A percentile compares a stretch with the other conserved stretches of the same genome.
Conservation (phyloP, 2,113 vertebrate species). For the Ammodytes dubius region DNA sequence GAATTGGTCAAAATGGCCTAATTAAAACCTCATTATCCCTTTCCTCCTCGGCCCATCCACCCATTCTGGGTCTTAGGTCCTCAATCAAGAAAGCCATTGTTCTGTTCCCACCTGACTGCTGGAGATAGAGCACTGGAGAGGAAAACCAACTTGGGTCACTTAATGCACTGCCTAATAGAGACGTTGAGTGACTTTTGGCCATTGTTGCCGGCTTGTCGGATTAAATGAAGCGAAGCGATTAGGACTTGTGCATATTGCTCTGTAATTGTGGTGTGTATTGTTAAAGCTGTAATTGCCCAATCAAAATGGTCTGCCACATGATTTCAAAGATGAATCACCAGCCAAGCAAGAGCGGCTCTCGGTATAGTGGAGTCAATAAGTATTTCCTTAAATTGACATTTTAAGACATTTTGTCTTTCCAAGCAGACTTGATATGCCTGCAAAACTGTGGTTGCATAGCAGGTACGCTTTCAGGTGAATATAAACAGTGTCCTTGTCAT, state of each 20-base stretch:
- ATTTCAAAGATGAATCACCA: conserved; percentile 53
- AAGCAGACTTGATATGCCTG: conserved; percentile 1
- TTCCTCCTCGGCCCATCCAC: conserved; percentile 13
- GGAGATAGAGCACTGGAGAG: conserved; percentile 52
- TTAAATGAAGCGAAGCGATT: conserved; percentile 70
- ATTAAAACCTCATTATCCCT: conserved; percentile 58
- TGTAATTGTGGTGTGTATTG: conserved; percentile 56
- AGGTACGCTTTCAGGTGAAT: background rate
- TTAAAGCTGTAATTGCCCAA: conserved; percentile 55
- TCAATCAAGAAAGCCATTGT: conserved; percentile 63
- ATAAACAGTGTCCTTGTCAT: background rate
- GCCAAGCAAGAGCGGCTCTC: conserved; percentile 18
- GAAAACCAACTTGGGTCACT: conserved; percentile 47
- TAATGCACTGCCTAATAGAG: conserved; percentile 50
- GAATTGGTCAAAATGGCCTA: conserved; percentile 27
- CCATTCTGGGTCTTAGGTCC: conserved; percentile 40
- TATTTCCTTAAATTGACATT: conserved; percentile 1
- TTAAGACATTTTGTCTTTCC: background rate
- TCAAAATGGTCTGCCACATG: conserved; percentile 48
- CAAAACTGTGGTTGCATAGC: background rate
- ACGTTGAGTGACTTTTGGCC: conserved; percentile 49
- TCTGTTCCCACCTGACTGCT: conserved; percentile 58
- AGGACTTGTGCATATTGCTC: conserved; percentile 53
- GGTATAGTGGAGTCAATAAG: background rate
- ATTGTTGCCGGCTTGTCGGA: conserved; percentile 67